Evolutionary conservation across 2,797 vertebrate genomes (phyloP).

Genomic region (Acanthis flammea): DNA sequence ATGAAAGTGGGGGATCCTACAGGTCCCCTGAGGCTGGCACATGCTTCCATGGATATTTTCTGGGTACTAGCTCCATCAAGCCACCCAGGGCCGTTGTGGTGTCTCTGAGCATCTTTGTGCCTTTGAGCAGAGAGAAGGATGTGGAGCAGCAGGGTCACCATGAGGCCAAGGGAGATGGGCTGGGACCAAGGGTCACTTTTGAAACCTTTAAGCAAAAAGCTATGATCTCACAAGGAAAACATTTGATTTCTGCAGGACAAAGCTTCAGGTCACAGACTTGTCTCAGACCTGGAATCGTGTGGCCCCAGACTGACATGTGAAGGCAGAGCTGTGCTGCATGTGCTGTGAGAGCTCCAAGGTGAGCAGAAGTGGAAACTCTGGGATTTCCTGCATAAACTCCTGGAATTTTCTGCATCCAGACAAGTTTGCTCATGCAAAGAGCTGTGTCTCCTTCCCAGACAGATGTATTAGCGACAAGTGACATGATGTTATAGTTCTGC

Average conservation of each 20-base stretch:
- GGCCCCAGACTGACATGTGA: accelerated
- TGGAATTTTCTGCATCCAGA: neutral
- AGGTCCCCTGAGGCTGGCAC: neutral
- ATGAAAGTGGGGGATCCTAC: neutral
- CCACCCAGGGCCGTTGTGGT: accelerated
- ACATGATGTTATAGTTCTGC: neutral
- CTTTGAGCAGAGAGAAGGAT: neutral
- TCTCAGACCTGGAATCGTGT: neutral
- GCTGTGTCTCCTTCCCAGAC: neutral
- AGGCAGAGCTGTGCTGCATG: neutral
- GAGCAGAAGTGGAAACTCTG: neutral
- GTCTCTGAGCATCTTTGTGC: neutral
- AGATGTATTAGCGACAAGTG: neutral
- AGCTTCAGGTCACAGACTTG: neutral
- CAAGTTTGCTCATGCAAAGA: neutral
- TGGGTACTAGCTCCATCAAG: neutral
- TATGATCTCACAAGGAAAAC: neutral
- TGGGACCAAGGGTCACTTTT: neutral
- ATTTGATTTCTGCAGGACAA: neutral
- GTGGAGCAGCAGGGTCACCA: neutral
- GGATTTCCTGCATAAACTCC: neutral
- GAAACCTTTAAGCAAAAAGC: neutral
- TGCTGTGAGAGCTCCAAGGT: neutral
- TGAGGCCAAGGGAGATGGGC: accelerated
- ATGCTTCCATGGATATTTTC: neutral